These are phyloP conservation scores for Oxyteleia sp. DNA, from an alignment of 2,888 invertebrate species.

Conservation along the genomic window DNA sequence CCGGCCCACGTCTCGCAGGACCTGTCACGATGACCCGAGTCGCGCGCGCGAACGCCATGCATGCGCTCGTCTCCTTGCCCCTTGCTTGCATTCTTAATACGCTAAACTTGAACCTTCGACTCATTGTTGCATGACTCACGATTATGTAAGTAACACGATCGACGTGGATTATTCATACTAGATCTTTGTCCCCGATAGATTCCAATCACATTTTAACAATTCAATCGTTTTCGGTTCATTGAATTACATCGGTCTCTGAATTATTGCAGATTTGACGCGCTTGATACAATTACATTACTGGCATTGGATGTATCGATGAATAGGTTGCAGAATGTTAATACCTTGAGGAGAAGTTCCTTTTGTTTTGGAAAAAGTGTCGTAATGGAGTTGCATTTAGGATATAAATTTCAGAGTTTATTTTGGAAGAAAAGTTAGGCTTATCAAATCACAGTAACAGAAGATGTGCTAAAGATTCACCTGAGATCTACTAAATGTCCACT, in stretches of 20 bases:
- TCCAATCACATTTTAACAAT: conserved; percentile 71
- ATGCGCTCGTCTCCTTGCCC: conserved; percentile 51
- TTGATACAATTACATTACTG: conserved; percentile 50
- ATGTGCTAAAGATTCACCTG: no score
- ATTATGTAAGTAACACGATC: conserved; percentile 71
- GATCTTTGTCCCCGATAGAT: conserved; percentile 70
- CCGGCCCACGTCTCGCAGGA: conserved; percentile 80
- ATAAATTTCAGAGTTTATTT: no score
- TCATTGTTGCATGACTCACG: conserved; percentile 74
- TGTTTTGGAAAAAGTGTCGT: no score
- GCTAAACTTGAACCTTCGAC: conserved; percentile 71
- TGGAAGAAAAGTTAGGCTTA: no score
- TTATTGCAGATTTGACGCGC: conserved; percentile 62
- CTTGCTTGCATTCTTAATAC: conserved; percentile 63
- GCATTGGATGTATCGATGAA: no score
- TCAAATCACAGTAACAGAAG: no score
- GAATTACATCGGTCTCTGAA: conserved; percentile 63
- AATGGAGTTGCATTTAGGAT: no score
- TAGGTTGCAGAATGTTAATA: no score
- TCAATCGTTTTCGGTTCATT: conserved; percentile 70
- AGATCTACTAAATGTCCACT: no score
- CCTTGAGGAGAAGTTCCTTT: no score
- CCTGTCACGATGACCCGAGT: conserved; percentile 78
- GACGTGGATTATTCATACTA: conserved; percentile 69
- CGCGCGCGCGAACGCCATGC: conserved; percentile 59